A percentile compares a stretch with the other conserved stretches of the same genome.
Conservation (phyloP, 2,797 vertebrate species). For the Phrynocephalus guinanensis region DNA sequence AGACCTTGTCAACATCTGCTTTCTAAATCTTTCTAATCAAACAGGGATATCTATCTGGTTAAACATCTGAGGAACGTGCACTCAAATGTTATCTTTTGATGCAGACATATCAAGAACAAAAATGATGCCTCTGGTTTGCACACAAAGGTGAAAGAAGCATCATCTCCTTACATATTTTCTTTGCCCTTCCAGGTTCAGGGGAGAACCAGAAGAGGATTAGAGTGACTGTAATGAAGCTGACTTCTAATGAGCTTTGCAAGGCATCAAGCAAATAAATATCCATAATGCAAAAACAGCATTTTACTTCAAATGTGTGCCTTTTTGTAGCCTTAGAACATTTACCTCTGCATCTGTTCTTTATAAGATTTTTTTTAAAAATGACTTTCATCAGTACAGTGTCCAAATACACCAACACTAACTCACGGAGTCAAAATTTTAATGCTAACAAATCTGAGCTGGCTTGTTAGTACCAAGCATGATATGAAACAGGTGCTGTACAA, state of each 20-base stretch:
- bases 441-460: not conserved
- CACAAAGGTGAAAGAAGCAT: too few species aligned
- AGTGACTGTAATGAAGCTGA: not conserved
- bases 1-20: too few species aligned
- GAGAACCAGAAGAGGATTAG: not conserved
- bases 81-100: too few species aligned
- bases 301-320: not conserved
- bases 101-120: too few species aligned
- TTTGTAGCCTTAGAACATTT: not conserved
- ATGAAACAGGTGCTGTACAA: constrained; percentile 52
- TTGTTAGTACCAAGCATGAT: constrained; percentile 22
- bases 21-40: too few species aligned
- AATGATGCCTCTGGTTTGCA: too few species aligned
- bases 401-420: not conserved
- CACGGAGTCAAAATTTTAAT: not conserved
- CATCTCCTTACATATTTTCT: too few species aligned
- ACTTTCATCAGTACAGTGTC: not conserved
- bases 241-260: not conserved
- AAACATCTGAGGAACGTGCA: too few species aligned
- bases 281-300: not conserved
- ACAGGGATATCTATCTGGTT: too few species aligned
- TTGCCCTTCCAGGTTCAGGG: too few species aligned
- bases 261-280: not conserved
- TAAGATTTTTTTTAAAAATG: not conserved
- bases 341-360: not conserved